Percentiles rank a stretch among this genome's conserved stretches.
Evolutionary conservation across 2,888 invertebrate species (phyloP).

Genomic region (Eurois occulta): DNA sequence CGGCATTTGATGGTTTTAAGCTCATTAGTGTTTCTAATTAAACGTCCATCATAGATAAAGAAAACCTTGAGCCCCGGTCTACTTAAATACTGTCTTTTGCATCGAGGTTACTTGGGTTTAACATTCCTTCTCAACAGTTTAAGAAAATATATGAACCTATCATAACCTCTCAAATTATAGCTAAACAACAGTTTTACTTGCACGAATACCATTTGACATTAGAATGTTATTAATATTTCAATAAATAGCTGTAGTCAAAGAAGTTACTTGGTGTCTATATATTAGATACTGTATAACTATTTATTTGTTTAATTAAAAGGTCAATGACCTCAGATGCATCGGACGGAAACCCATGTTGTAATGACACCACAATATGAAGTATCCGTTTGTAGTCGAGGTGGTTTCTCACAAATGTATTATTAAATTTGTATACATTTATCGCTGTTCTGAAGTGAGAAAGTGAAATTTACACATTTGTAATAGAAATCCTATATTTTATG

Average conservation of each 20-base stretch:
- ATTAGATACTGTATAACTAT: constrained; percentile 34
- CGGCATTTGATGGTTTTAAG: not conserved
- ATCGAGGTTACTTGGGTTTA: not conserved
- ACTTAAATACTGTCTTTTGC: not conserved
- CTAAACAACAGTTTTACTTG: constrained; percentile 4
- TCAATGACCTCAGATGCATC: constrained; percentile 25
- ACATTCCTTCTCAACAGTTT: not conserved
- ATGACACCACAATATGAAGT: constrained; percentile 37
- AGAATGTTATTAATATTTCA: constrained; percentile 37
- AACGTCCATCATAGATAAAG: not conserved
- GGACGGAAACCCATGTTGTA: constrained; percentile 20
- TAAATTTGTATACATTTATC: constrained; percentile 48
- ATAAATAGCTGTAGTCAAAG: constrained; percentile 41
- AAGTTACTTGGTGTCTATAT: constrained; percentile 36
- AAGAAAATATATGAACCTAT: not conserved
- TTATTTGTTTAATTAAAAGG: constrained; percentile 58
- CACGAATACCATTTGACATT: constrained; percentile 19
- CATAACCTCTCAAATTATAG: not conserved
- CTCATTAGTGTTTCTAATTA: not conserved
- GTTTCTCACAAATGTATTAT: constrained; percentile 44
- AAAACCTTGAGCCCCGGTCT: constrained; percentile 6
- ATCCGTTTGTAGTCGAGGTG: constrained; percentile 16
- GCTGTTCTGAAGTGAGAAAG: constrained; percentile 36
- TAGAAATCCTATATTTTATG: constrained; percentile 47
- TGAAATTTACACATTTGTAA: constrained; percentile 46